Evolutionary conservation across 1,140 invertebrate species (phyloP), one percentile per base, ranked within the genome.

Genomic region (Ephestia elutella): DNA sequence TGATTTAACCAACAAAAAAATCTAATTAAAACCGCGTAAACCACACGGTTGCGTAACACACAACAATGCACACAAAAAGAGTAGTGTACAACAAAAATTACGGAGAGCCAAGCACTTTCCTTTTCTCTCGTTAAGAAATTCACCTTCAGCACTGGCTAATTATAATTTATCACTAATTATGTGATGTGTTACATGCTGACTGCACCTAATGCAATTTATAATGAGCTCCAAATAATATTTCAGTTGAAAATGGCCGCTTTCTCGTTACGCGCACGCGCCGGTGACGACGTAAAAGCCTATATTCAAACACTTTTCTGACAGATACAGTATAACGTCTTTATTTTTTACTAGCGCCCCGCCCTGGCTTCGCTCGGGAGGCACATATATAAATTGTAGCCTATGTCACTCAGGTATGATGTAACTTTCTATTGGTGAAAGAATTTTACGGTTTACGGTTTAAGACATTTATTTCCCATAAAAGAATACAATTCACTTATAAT

Each of bases 61-160:
- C 38, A 44, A 15, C 38, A 5, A 44, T 44, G 38, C 15, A 44
- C 38, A 15, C 38, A 44, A 44, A 44, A 44, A 32, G 21, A 32
- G 30, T 32, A 32, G 30, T 44, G 10, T 44, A 17, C 38, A 8
- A 44, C 15, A 15, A 44, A 44, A 44, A 15, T 44, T 44, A 44
- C 38, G 38, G 17, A 25, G 21, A 25, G 7, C 7, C 21, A 25
- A 30, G 11, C 21, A 63, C 64, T 70, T 70, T 70, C 68, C 18
- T 70, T 70, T 70, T 49, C 35, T 28, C 64, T 66, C 62, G 66
- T 70, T 70, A 70, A 59, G 57, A 60, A 19, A 60, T 30, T 21
- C 25, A 44, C 44, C 44, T 18, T 49, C 53, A 48, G 25, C 54
- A 21, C 28, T 18, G 21, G 54, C 30, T 55, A 54, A 64, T 66